Evolutionary conservation across 2,797 vertebrate species (phyloP).

Genomic region (Moxostoma hubbsi): DNA sequence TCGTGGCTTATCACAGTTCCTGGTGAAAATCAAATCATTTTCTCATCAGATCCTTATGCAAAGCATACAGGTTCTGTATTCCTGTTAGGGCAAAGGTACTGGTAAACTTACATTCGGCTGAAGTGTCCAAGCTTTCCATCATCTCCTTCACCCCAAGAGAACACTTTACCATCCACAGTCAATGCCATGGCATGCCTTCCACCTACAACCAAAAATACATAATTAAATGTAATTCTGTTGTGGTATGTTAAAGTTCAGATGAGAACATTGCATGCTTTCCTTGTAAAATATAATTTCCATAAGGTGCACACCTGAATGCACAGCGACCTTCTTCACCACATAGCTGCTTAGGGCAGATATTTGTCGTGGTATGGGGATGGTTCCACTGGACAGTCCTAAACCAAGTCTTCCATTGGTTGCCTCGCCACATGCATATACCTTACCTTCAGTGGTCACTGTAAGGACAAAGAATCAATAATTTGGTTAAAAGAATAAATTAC

Average conservation of each 20-base stretch:
- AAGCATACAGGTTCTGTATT: neutral
- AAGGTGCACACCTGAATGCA: slow-evolving; percentile 89
- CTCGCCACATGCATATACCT: slow-evolving; percentile 96
- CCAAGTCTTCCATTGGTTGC: slow-evolving; percentile 96
- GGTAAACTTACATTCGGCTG: slow-evolving; percentile 89
- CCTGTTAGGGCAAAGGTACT: neutral
- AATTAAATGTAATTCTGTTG: neutral
- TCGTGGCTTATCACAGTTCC: slow-evolving; percentile 99
- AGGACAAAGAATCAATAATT: neutral
- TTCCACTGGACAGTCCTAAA: slow-evolving; percentile 93
- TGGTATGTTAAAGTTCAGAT: neutral
- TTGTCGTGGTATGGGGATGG: slow-evolving; percentile 95
- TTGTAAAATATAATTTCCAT: neutral
- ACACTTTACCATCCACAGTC: slow-evolving; percentile 97
- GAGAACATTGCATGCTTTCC: neutral
- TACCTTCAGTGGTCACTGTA: slow-evolving; percentile 95
- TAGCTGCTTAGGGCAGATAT: slow-evolving; percentile 96
- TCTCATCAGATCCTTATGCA: neutral
- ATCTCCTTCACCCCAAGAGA: slow-evolving; percentile 98
- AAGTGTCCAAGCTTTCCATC: slow-evolving; percentile 98
- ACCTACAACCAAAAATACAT: slow-evolving; percentile 68
- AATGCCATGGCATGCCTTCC: slow-evolving; percentile 96
- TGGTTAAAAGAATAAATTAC: neutral
- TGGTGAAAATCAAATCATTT: slow-evolving; percentile 54
- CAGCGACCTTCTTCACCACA: slow-evolving; percentile 98